phyloP scores from a whole-genome alignment of 2,797 vertebrate species.

The Lindbergichthys nudifrons region DNA sequence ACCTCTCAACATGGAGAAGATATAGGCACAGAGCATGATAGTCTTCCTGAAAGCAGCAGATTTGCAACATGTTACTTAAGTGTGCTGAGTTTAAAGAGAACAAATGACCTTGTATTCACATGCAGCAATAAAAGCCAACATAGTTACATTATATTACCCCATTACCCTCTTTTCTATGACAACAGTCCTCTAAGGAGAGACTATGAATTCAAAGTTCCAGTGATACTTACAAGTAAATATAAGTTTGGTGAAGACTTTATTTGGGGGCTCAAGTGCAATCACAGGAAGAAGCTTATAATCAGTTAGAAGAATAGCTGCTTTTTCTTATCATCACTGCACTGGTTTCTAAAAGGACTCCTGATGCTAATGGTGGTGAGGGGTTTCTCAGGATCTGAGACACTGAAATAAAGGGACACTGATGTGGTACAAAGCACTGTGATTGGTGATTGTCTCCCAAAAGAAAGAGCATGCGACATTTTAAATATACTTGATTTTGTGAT shows the following conservation, averaged over 20 bases:
- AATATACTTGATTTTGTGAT: constrained; percentile 17
- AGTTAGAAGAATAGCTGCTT: constrained; percentile 18
- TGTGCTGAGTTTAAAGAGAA: constrained; percentile 11
- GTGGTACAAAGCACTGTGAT: constrained; percentile 22
- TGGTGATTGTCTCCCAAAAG: constrained; percentile 22
- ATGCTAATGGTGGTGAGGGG: constrained; percentile 33
- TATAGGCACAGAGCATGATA: background rate
- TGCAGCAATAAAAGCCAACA: constrained; percentile 33
- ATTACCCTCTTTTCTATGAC: constrained; percentile 16
- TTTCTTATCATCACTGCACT: constrained; percentile 14
- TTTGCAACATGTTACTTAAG: constrained; percentile 24
- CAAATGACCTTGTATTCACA: constrained; percentile 29
- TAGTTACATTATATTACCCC: constrained; percentile 31
- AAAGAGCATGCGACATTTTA: background rate
- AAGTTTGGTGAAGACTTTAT: constrained; percentile 31
- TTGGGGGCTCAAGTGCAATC: constrained; percentile 24
- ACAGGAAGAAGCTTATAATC: constrained; percentile 32
- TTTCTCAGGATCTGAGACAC: constrained; percentile 28
- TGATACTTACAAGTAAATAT: constrained; percentile 29
- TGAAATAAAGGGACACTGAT: constrained; percentile 30
- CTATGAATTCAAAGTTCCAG: constrained; percentile 26
- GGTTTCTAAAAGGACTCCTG: constrained; percentile 34
- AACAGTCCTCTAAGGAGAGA: background rate
- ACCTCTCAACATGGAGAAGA: background rate
- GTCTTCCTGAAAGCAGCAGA: constrained; percentile 2